A percentile compares a stretch with the other conserved stretches of the same genome.
These are phyloP conservation scores for Furnarius figulus DNA, from an alignment of 2,113 vertebrate species.

Conservation along the genomic window DNA sequence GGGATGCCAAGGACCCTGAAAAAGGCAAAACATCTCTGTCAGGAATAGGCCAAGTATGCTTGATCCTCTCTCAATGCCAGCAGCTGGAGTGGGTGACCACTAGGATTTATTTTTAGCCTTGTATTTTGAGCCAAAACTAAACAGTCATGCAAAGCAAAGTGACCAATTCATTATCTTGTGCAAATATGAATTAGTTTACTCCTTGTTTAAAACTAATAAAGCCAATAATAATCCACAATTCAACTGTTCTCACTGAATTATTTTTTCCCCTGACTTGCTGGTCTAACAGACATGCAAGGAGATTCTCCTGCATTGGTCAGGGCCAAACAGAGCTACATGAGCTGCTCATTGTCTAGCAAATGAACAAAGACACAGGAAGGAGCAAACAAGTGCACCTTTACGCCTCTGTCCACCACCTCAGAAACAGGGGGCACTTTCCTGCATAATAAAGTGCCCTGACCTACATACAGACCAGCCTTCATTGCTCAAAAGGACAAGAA, in stretches of 20 bases:
- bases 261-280: not conserved
- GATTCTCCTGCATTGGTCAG: not conserved
- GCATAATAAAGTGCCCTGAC: not conserved
- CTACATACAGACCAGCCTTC: not conserved
- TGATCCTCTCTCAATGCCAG: not conserved
- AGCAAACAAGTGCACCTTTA: not conserved
- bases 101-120: constrained; percentile 37
- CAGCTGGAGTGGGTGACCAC: constrained; percentile 13
- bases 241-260: not conserved
- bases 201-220: not conserved
- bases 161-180: not conserved
- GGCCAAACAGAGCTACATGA: not conserved
- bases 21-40: not conserved
- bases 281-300: not conserved
- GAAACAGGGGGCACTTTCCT: not conserved
- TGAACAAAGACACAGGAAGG: not conserved
- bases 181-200: not conserved
- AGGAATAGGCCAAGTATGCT: not conserved
- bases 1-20: not conserved
- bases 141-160: not conserved
- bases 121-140: constrained; percentile 10
- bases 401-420: not conserved
- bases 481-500: not conserved
- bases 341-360: not conserved
- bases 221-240: not conserved